Base-by-base conservation (phyloP, 2,113 vertebrate species). In the Ovibos moschatus region DNA sequence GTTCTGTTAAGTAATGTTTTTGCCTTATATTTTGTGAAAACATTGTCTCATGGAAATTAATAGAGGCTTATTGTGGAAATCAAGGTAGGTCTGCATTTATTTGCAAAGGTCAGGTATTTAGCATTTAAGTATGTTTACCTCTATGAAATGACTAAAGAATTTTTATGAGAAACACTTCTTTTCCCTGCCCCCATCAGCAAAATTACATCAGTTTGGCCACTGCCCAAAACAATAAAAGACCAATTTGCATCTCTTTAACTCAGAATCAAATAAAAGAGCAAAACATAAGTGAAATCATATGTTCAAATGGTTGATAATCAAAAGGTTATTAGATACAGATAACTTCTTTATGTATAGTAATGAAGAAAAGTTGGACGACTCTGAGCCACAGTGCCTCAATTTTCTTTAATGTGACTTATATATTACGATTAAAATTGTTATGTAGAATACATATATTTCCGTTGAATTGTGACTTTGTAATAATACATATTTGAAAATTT, bases 1-100 rank as follows among this genome's bases (percentile, higher is more conserved):
- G 98, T 98, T 98, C 98, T 99, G 89, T 98, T 98, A 99, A 99
- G 97, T 98, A 99, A 98, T 71, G n/a, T 40, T 71, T 99, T 99
- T 99, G 98, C 98, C 97, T 99, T 99, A 98, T 83, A 91, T 99
- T 99, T 97, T 98, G 97, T 99, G 98, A 83, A 98, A 98, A 95
- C 74, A 91, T 98, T 97, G 95, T 99, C 98, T 98, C 93, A 28
- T 98, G 98, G 98, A 98, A 98, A 97, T 98, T 98, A 98, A 96
- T 98, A 99, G 96, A 98, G 96, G 92, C 97, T 98, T 98, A 95
- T 98, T 99, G 98, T 99, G 98, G 91, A 98, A 96, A 98, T 98
- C 98, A 98, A 98, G 98, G 98, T 99, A 99, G 98, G 98, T 98
- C 90, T 98, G 17, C 94, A 60, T 98, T 98, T 98, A 93, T 96